Evolutionary conservation across 2,888 invertebrate genomes (phyloP), one percentile per base, ranked within the genome.

Genomic region (Tanypteryx hageni): DNA sequence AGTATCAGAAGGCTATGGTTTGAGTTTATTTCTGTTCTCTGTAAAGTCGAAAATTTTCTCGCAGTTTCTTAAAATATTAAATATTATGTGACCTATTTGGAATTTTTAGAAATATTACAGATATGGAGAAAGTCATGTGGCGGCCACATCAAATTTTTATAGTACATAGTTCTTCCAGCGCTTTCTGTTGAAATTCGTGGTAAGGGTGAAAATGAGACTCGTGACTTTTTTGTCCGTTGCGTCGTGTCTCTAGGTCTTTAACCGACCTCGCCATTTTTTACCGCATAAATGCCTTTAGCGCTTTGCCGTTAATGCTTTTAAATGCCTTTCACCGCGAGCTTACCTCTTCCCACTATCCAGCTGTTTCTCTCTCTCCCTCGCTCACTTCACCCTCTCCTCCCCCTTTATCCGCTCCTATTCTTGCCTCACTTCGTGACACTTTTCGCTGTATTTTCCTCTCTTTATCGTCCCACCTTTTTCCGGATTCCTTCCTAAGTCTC

Each of bases 261-360:
- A 14, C 22, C 18, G 44, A 64, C n/a, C 89, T n/a, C 64, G 61
- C n/a, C 64, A 18, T 61, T 44, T 64, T 18, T 64, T 44, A 44
- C 59, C n/a, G 64, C 61, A 89, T 89, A 27, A 89, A 68, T 83
- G 57, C 83, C 89, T 89, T 16, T 44, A 64, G 89, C 44, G 64
- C 61, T 89, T n/a, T n/a, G 57, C 83, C 83, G 56, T 83, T 83
- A 56, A 83, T 83, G 83, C 83, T 83, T 83, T 83, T 83, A 83
- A 83, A 83, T 83, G 83, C 83, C 56, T 57, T 83, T 83, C 83
- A 57, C 83, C 83, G 83, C 56, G n/a, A 16, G 57, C 18, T 4
- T 16, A 44, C 44, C 31, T 56, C 56, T n/a, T 8, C 56, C 18
- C 56, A 18, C 44, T 18, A 83, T 18, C 18, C 44, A 44, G 13